Base-by-base conservation (phyloP, 2,797 vertebrate species). In the Mionectes olivaceus region DNA sequence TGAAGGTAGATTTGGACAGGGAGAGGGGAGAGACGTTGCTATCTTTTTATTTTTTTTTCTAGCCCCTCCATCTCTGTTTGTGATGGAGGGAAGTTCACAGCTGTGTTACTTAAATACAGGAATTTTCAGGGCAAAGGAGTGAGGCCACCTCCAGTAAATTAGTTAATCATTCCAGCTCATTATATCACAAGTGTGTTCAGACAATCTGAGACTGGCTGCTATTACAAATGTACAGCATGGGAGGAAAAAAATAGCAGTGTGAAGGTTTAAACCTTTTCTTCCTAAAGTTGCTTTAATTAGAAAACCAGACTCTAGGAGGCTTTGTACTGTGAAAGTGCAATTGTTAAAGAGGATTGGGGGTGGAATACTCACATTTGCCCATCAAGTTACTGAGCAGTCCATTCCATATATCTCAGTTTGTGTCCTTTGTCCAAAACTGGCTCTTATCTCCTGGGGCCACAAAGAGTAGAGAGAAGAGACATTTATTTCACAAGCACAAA, bases 401-500 rank as follows among this genome's bases (percentile, higher is more conserved):
- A 47, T 87, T 35, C 78, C 32, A 30, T 83, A 39, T 75, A 80
- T 83, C 84, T 78, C 1, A 0, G 25, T 87, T 87, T 87, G n/a
- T 46, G 46, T 80, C 46, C 57, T 97, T 94, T 95, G 90, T 94
- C 87, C 68, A 71, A 86, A 89, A 95, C 65, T 68, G 61, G 39
- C 61, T 92, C 65, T 92, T 95, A 83, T 93, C 2, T 0, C 69
- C 61, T 71, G 46, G 28, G 41, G 32, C 24, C 79, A 89, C 60
- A 95, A 93, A 96, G 35, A 27, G 21, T 60, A 83, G 64, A 89
- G 47, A 85, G 49, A 87, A 78, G n/a, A 87, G 56, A 61, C 78
- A 68, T 84, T 94, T 92, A 90, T 90, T 92, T 64, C 43, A 64
- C 23, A 68, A 71, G 68, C 24, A 95, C 83, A 95, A 94, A 96